Evolutionary conservation across 2,113 vertebrate species (phyloP).

Genomic region (Rhizomys pruinosus): DNA sequence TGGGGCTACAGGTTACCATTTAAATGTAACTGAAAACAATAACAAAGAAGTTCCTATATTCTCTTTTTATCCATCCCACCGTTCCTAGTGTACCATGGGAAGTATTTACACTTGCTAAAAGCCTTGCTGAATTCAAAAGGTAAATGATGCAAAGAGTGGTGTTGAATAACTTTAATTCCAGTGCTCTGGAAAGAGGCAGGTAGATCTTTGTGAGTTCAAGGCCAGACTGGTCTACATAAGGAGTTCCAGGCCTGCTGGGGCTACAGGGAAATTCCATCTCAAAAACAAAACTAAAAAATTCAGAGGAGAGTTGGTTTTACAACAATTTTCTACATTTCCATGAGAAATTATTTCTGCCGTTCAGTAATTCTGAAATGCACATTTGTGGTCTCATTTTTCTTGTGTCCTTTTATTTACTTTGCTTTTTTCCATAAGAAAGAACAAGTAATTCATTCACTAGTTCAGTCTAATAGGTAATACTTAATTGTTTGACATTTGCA

Average conservation of each 20-base stretch:
- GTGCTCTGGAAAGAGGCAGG: too few relatives aligned
- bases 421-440: background rate
- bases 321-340: background rate
- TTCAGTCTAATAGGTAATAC: background rate
- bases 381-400: background rate
- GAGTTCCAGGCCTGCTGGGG: too few relatives aligned
- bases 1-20: too few relatives aligned
- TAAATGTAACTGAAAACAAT: too few relatives aligned
- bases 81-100: background rate
- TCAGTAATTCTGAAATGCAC: background rate
- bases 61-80: background rate
- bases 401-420: background rate
- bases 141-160: too few relatives aligned
- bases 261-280: too few relatives aligned
- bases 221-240: too few relatives aligned
- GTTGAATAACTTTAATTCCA: too few relatives aligned
- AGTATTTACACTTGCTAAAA: background rate
- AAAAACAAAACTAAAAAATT: too few relatives aligned
- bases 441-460: background rate
- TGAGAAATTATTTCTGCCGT: background rate
- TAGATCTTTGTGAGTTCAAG: too few relatives aligned
- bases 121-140: too few relatives aligned
- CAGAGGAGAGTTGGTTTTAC: background rate
- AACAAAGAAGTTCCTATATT: too few relatives aligned
- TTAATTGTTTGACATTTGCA: background rate